Conservation (phyloP, 2,888 invertebrate genomes). For the Yponomeuta plumbellus region DNA sequence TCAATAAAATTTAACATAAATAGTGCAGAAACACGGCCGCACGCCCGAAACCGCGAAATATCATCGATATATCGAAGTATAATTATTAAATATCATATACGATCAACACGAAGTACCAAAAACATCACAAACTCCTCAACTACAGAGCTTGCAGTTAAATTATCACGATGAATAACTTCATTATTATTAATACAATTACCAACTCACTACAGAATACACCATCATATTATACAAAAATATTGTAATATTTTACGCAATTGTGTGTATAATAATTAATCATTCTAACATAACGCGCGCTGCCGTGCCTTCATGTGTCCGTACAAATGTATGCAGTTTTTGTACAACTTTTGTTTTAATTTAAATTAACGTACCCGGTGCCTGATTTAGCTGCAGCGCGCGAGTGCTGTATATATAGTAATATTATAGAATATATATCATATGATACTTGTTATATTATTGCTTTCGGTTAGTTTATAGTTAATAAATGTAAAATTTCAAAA, state of each 20-base stretch:
- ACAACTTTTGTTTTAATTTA: not conserved
- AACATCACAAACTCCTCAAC: constrained; percentile 30
- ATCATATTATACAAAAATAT: constrained; percentile 74
- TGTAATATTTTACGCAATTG: constrained; percentile 64
- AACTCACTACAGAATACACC: constrained; percentile 69
- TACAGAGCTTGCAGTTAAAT: constrained; percentile 37
- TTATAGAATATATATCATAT: constrained; percentile 27
- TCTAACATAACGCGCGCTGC: constrained; percentile 62
- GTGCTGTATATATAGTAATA: constrained; percentile 35
- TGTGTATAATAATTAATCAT: constrained; percentile 48
- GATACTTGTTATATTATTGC: constrained; percentile 58
- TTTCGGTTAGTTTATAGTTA: constrained; percentile 62
- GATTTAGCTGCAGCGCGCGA: constrained; percentile 58
- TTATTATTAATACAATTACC: constrained; percentile 48
- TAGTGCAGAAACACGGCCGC: constrained; percentile 50
- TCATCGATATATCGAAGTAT: not conserved
- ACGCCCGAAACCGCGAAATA: constrained; percentile 57
- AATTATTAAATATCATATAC: constrained; percentile 1
- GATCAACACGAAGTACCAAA: constrained; percentile 3
- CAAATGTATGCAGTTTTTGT: not conserved
- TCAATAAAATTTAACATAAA: not conserved
- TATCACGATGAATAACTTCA: constrained; percentile 45
- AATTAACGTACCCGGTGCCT: constrained; percentile 9
- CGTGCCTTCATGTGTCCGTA: constrained; percentile 30
- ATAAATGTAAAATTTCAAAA: constrained; percentile 73